Conservation (phyloP, 2,888 invertebrate species). For the Himalopsyche anomala region DNA sequence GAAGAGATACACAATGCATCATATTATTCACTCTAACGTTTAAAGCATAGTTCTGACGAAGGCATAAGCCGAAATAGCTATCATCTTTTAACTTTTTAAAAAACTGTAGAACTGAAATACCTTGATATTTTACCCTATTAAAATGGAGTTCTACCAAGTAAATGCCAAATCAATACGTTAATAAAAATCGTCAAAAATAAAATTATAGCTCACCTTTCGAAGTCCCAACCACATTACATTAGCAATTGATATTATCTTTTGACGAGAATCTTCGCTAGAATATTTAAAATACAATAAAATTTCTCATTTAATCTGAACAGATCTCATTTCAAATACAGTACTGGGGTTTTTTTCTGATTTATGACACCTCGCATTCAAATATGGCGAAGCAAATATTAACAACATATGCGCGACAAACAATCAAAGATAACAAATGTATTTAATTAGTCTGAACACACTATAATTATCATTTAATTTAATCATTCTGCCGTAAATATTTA, state of each 20-base stretch:
- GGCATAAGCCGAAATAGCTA: too few relatives aligned
- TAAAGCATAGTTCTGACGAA: too few relatives aligned
- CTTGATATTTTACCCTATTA: too few relatives aligned
- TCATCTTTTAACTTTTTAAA: too few relatives aligned
- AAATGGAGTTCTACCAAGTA: too few relatives aligned
- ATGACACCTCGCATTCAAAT: not conserved
- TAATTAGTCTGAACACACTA: not conserved
- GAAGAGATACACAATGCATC: too few relatives aligned
- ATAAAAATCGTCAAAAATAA: too few relatives aligned
- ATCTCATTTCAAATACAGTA: not conserved
- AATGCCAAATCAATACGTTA: too few relatives aligned
- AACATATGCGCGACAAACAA: not conserved
- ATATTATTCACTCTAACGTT: too few relatives aligned
- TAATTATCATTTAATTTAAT: not conserved
- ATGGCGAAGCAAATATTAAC: not conserved
- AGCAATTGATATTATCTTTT: constrained; percentile 16
- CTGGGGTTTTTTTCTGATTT: not conserved
- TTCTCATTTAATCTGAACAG: constrained; percentile 1
- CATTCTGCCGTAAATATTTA: not conserved
- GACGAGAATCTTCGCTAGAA: not conserved
- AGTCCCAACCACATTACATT: not conserved
- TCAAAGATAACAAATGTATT: constrained; percentile 1
- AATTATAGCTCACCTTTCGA: not conserved
- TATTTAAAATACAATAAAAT: not conserved
- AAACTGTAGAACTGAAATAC: too few relatives aligned